Base-by-base conservation (phyloP, 2,797 vertebrate genomes). In the Catamblyrhynchus diadema region DNA sequence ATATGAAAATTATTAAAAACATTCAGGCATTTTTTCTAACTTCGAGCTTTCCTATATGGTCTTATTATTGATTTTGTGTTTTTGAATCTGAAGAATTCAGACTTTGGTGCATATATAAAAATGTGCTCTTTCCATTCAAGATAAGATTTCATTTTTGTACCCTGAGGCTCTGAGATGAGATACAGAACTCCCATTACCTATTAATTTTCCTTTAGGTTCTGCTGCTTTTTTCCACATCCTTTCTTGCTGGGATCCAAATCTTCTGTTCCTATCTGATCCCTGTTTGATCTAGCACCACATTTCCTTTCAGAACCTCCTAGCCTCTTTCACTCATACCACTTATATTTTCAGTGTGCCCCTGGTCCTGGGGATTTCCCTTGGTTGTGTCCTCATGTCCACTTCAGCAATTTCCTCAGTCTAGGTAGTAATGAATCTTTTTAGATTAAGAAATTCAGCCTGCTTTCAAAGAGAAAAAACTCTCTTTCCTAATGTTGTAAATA, bases 81-180 rank as follows among this genome's bases (percentile, higher is more conserved):
- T 42, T n/a, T 61, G 39, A 47, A 28, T 54, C 13, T 44, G 37
- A 88, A 84, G 80, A 90, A 62, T 48, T 48, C 48, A 73, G 8
- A 47, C 11, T 45, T 73, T 28, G 35, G 27, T 44, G n/a, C 11
- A 19, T 70, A 17, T 33, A 39, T 23, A n/a, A 90, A 82, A 62
- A 51, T 14, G 15, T 2, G 0, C 0, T 1, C 22, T 60, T 87
- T 23, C 6, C 8, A 15, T 53, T 61, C 3, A 7, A 7, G 22
- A 35, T n/a, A 32, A 72, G 50, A 59, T 10, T 79, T 71, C 1
- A 5, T 32, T 50, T 84, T 69, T 32, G 24, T 22, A 12, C 24
- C 10, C 12, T 47, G 23, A 39, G 3, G 56, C 28, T 65, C 69
- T 50, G 24, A 50, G 37, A 20, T 71, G 19, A 57, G 16, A 50